These are phyloP conservation scores for Psilopsiagon aymara DNA, from an alignment of 2,113 vertebrate genomes.

Conservation along the genomic window DNA sequence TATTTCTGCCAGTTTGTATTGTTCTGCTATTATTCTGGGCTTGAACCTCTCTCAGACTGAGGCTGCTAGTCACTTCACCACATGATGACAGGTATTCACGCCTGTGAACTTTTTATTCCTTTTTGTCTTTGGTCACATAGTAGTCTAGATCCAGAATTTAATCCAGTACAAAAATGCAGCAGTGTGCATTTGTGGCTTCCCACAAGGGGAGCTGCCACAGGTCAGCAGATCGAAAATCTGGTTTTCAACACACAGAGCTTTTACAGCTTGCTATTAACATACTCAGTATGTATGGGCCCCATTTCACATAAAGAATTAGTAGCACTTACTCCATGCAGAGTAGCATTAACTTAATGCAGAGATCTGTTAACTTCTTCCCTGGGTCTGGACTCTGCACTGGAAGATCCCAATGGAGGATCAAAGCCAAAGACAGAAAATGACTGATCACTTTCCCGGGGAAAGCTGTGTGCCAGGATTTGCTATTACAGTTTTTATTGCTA, in stretches of 20 bases:
- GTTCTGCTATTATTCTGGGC: conserved; percentile 25
- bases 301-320: not conserved
- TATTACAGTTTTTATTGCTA: conserved; percentile 57
- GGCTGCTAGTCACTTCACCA: conserved; percentile 41
- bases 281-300: not conserved
- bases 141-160: conserved; percentile 21
- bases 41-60: conserved; percentile 12
- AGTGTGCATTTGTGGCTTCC: conserved; percentile 14
- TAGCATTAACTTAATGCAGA: not conserved
- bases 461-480: conserved; percentile 15
- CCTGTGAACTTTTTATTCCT: conserved; percentile 32
- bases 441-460: conserved; percentile 11
- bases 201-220: conserved; percentile 40
- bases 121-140: conserved; percentile 31
- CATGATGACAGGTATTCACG: conserved; percentile 51
- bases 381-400: not conserved
- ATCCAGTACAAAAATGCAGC: conserved; percentile 41
- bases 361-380: conserved; percentile 27
- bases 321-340: not conserved
- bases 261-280: conserved; percentile 25
- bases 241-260: conserved; percentile 39
- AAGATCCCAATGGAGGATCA: conserved; percentile 38
- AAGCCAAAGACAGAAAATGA: conserved; percentile 46
- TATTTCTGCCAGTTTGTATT: conserved; percentile 48
- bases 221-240: conserved; percentile 27